Evolutionary conservation across 2,113 vertebrate species (phyloP), one percentile per base, ranked within the genome.

Genomic region (Rousettus leschenaultii): DNA sequence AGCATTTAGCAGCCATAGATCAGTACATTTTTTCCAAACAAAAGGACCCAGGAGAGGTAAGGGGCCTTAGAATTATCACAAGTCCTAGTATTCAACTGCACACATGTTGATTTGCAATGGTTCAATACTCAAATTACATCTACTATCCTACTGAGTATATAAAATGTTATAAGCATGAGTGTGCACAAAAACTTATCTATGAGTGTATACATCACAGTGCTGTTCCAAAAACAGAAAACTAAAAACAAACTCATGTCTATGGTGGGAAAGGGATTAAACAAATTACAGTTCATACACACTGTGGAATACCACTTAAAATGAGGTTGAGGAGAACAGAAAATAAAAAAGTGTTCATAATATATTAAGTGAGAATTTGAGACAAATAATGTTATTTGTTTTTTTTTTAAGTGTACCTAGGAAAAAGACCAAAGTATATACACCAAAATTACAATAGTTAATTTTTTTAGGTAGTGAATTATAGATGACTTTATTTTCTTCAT

Each of bases 381-480:
- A 71, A 43, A 35, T 40, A 92, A 38, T 26, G 10, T 59, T 65
- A 86, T 43, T 79, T 87, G 51, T 51, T 51, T 82, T 43, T 78
- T 30, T n/a, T 38, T 15, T 40, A 38, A 51, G 14, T 71, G 43
- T 73, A 21, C 9, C 74, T 18, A 79, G 57, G 65, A 48, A 88
- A 91, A 91, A 86, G 21, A 38, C 35, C 48, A 96, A 95, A 95
- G 73, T 88, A 88, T 30, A 11, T 43, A 68, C 38, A 85, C 21
- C 66, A 91, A 88, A 93, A 88, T 40, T 71, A 45, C 18, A 87
- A 89, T 4, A 83, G 33, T 63, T 90, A 55, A 73, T 77, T 74
- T 89, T 11, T 65, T 59, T 65, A 79, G 70, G 55, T 92, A 30
- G 43, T 40, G 22, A 82, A 84, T 59, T 71, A 82, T 21, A 59